Base-by-base conservation (phyloP, 2,888 invertebrate genomes). In the Junonia oenone region DNA sequence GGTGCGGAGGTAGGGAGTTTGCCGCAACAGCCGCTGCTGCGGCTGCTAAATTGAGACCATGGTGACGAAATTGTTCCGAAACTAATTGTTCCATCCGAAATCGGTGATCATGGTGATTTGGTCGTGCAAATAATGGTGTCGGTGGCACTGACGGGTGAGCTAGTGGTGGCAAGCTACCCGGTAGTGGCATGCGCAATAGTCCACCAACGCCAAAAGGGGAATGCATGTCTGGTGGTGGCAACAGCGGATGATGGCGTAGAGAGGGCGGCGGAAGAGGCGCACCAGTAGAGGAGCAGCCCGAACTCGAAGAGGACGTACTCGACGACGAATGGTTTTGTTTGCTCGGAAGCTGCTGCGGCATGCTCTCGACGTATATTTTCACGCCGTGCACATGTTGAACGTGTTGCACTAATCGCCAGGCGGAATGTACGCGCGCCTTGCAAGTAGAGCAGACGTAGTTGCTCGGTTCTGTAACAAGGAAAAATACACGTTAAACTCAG, bases 371-470 rank as follows among this genome's bases (percentile, higher is more conserved):
- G 91, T 98, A 99, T 73, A 99, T 96, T 82, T 97, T 96, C 61
- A 98, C 95, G 15, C 98, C 98, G 75, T 99, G 99, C 58, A 95
- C 94, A 73, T 96, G 95, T 82, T 99, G 98, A 26, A 96, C 98
- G 81, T 99, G 99, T 78, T 98, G 98, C 37, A 99, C 93, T 59
- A 99, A 91, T 56, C 95, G 93, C 99, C 99, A 99, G 6, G 99
- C 98, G n/a, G 98, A 98, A 68, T 94, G 94, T 68, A 97, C 94
- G 48, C 96, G 94, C 63, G 96, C 95, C 75, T 97, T 97, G 91
- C 99, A 99, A 66, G 98, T 97, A 45, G 95, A 96, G 77, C 98
- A 99, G 65, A 97, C 95, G 83, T 98, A 96, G 91, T 96, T 96
- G 86, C 95, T 95, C 64, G 98, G 98, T 90, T 98, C 98, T 97